Base-by-base conservation (phyloP, 1,140 invertebrate genomes). In the Hyphantria cunea region DNA sequence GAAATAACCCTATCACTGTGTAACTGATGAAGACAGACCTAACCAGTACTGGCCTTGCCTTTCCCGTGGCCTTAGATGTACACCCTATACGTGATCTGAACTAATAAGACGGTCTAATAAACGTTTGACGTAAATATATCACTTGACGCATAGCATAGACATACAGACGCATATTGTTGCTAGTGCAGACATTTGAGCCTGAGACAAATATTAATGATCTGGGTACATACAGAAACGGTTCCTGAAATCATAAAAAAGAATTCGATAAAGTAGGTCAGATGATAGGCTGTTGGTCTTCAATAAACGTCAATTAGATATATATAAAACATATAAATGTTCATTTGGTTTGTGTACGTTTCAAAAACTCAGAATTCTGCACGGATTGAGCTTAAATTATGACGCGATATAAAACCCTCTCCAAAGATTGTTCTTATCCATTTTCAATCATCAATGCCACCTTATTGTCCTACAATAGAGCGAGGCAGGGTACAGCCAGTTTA, bases 81-180 rank as follows among this genome's bases (percentile, higher is more conserved):
- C 60, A 77, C 60, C 68, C 45, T 10, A 73, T 56, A 87, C 86
- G 86, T 87, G 86, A 68, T 54, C 49, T 60, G 86, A 81, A 89
- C 76, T 89, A 89, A 89, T 87, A 76, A 77, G 82, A 87, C 80
- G 66, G 64, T 64, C 72, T 80, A 77, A 79, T 83, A 81, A 86
- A 70, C 64, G 72, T 60, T 72, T 82, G 83, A 84, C 78, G 83
- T 89, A 81, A 81, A 86, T 86, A 78, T 75, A 81, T 78, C 67
- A 68, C 64, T 64, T 58, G 59, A 76, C 62, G 54, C 69, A 68
- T 68, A 66, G 66, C 54, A 52, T 52, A 11, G 11, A 37, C 34
- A 37, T 37, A 13, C 41, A 33, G 13, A 11, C 32, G 59, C 37
- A 64, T 47, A 37, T 49, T 51, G 39, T 37, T 52, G 34, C 32